Percentiles rank a stretch among this genome's conserved stretches.
Conservation (phyloP, 2,113 vertebrate species). For the Rhinolophus ferrumequinum region DNA sequence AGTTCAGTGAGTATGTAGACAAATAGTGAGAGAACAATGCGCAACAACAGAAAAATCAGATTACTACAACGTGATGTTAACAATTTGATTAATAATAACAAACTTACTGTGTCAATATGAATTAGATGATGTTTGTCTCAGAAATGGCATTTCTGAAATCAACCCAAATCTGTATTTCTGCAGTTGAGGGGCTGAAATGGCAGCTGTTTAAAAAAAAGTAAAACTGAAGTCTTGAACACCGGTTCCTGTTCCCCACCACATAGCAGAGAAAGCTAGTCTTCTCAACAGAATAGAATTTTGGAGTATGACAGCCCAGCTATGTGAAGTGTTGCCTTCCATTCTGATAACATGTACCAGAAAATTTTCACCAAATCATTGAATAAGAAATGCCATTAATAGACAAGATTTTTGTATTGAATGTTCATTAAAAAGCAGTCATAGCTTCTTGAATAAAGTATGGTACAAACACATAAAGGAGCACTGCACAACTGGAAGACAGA, state of each 20-base stretch:
- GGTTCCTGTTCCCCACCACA: neutral
- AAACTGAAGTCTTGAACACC: constrained; percentile 24
- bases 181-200: neutral
- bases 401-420: neutral
- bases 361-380: neutral
- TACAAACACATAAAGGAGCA: neutral
- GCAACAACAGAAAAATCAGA: neutral
- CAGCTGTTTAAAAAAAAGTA: neutral
- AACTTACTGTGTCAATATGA: neutral
- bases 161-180: neutral
- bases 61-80: neutral
- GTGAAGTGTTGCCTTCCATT: neutral
- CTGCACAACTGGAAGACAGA: neutral
- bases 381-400: neutral
- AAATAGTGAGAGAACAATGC: neutral
- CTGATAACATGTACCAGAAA: neutral
- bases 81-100: neutral
- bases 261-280: neutral
- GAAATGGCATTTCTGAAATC: neutral
- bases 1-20: neutral
- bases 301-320: neutral
- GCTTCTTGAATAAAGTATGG: neutral
- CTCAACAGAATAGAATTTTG: neutral
- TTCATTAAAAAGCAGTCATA: neutral
- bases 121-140: neutral